A percentile compares a stretch with the other conserved stretches of the same genome.
Evolutionary conservation across 2,113 vertebrate genomes (phyloP).

Genomic region (Clinocottus analis): DNA sequence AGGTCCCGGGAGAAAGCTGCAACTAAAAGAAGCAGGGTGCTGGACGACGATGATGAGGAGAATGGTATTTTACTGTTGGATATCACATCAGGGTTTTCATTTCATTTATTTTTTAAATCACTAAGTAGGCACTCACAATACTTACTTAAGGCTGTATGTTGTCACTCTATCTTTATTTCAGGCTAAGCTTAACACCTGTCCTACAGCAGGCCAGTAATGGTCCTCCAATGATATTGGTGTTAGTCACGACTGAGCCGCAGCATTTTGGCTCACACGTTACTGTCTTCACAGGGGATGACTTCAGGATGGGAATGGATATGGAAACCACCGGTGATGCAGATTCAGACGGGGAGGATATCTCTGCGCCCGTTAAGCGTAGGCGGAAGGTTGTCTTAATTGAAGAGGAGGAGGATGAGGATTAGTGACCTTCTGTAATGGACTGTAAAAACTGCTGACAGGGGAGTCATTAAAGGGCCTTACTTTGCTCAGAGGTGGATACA

Average conservation of each 20-base stretch:
- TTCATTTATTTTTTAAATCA: background rate
- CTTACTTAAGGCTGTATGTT: background rate
- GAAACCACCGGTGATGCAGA: constrained; percentile 47
- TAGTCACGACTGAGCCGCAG: background rate
- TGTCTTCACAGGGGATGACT: constrained; percentile 50
- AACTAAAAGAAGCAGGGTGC: constrained; percentile 82
- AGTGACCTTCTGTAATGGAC: constrained; percentile 49
- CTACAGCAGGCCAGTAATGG: background rate
- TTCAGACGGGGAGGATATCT: constrained; percentile 75
- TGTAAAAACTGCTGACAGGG: constrained; percentile 19
- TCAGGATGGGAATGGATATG: constrained; percentile 1
- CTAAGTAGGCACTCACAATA: background rate
- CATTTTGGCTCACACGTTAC: background rate
- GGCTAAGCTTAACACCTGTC: background rate
- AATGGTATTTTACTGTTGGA: constrained; percentile 59
- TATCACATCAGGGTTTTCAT: background rate
- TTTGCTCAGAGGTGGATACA: constrained; percentile 7
- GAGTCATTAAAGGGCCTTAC: background rate
- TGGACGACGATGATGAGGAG: constrained; percentile 75
- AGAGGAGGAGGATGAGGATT: constrained; percentile 79
- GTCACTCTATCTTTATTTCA: constrained; percentile 9
- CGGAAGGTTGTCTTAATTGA: constrained; percentile 86
- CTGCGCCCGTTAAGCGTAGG: constrained; percentile 82
- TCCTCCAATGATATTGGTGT: background rate
- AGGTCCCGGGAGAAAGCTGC: constrained; percentile 58